Evolutionary conservation across 2,888 invertebrate genomes (phyloP).

Genomic region (Drosophila mimica): DNA sequence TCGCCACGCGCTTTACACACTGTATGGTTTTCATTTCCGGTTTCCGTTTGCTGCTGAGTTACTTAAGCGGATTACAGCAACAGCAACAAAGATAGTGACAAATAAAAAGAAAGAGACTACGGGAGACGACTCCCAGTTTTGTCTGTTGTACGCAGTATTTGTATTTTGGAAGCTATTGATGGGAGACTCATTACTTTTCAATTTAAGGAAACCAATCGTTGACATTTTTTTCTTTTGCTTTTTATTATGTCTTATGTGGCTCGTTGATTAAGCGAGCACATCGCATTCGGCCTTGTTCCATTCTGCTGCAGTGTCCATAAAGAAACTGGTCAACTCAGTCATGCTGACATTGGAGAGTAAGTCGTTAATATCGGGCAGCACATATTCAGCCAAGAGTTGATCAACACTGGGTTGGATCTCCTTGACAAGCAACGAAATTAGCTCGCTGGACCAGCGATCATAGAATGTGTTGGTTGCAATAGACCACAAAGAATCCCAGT

Average conservation of each 20-base stretch:
- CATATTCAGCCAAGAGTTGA: constrained; percentile 24
- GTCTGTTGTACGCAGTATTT: neutral
- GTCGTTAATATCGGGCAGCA: constrained; percentile 48
- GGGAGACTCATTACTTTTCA: neutral
- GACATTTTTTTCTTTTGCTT: neutral
- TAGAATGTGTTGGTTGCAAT: constrained; percentile 66
- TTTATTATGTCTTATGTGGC: neutral
- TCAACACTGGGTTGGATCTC: constrained; percentile 56
- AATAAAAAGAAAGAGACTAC: constrained; percentile 11
- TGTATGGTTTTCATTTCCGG: constrained; percentile 81
- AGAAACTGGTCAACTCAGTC: constrained; percentile 41
- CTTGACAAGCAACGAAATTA: constrained; percentile 41
- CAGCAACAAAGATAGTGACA: constrained; percentile 32
- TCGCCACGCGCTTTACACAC: constrained; percentile 56
- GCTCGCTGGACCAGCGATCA: constrained; percentile 50
- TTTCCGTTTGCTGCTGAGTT: constrained; percentile 77
- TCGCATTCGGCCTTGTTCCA: constrained; percentile 50
- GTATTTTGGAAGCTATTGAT: neutral
- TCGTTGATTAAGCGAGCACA: constrained; percentile 15
- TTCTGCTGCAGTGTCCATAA: constrained; percentile 22
- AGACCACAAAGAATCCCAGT: constrained; percentile 68
- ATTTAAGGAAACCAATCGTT: neutral
- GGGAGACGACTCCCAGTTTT: constrained; percentile 1
- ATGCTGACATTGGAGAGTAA: constrained; percentile 36
- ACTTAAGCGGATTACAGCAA: constrained; percentile 79